These are phyloP conservation scores for Syritta pipiens DNA, from an alignment of 2,888 invertebrate genomes.

Conservation along the genomic window DNA sequence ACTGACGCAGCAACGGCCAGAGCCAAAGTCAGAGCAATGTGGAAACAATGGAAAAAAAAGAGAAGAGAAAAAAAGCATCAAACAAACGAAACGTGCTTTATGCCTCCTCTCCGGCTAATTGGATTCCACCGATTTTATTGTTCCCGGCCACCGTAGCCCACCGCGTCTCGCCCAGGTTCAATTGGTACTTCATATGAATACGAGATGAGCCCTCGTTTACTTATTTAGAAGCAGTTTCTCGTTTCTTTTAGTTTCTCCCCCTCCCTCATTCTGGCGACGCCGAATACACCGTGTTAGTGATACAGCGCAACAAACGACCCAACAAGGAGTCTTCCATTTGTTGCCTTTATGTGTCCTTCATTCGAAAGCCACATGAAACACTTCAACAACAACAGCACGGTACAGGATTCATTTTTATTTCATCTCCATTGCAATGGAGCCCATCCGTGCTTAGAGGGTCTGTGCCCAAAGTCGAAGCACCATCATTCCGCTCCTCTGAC, in stretches of 20 bases:
- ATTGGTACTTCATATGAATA: conserved; percentile 78
- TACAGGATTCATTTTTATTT: conserved; percentile 65
- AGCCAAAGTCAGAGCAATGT: no score
- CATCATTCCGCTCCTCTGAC: conserved; percentile 22
- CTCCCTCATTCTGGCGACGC: not conserved
- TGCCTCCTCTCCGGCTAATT: conserved; percentile 63
- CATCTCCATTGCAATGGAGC: conserved; percentile 52
- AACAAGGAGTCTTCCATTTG: conserved; percentile 69
- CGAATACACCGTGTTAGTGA: conserved; percentile 6
- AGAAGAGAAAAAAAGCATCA: not conserved
- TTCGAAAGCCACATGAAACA: conserved; percentile 69
- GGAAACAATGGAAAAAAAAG: not conserved
- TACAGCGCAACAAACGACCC: conserved; percentile 55
- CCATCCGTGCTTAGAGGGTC: not conserved
- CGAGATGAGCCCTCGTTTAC: conserved; percentile 73
- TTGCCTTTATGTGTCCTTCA: conserved; percentile 65
- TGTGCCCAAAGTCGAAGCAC: conserved; percentile 17
- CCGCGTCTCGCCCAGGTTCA: conserved; percentile 53
- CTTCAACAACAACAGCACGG: conserved; percentile 56
- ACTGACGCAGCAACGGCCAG: not conserved
- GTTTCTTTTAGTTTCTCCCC: conserved; percentile 23
- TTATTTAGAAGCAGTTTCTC: conserved; percentile 59
- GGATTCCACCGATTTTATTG: conserved; percentile 69
- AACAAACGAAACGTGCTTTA: conserved; percentile 64
- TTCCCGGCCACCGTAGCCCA: conserved; percentile 39